A percentile compares a stretch with the other conserved stretches of the same genome.
Evolutionary conservation across 2,797 vertebrate genomes (phyloP).

Genomic region (Carcharodon carcharias): DNA sequence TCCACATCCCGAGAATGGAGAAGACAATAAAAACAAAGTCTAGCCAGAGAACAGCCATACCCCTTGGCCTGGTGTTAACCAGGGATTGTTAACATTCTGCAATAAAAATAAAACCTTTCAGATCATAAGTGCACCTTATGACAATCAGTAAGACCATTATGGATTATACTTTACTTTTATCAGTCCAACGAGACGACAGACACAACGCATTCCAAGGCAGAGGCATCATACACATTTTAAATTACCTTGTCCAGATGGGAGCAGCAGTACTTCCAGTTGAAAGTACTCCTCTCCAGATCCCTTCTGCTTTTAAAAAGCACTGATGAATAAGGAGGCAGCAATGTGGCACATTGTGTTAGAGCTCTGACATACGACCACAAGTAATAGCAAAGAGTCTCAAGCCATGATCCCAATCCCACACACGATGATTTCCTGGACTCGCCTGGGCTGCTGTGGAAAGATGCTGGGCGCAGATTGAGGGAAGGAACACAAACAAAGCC

Average conservation of each 20-base stretch:
- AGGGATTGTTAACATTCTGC: not conserved
- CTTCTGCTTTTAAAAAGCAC: constrained; percentile 31
- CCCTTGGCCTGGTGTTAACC: not conserved
- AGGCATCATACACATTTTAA: constrained; percentile 18
- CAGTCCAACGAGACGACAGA: constrained; percentile 29
- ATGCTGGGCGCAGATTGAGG: constrained; percentile 33
- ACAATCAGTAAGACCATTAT: not conserved
- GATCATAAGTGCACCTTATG: not conserved
- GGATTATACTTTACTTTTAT: constrained; percentile 25
- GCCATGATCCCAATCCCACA: constrained; percentile 34
- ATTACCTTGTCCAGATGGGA: constrained; percentile 33
- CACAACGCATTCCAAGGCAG: constrained; percentile 29
- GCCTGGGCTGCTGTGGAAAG: constrained; percentile 19
- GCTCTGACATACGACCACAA: constrained; percentile 34
- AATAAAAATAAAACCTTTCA: not conserved
- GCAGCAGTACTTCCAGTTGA: constrained; percentile 30
- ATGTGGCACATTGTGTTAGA: constrained; percentile 34
- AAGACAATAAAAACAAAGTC: not conserved
- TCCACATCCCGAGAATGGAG: not conserved
- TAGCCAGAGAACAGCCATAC: not conserved
- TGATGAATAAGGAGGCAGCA: constrained; percentile 32
- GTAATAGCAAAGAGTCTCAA: constrained; percentile 32
- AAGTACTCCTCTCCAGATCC: constrained; percentile 34
- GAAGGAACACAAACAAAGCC: constrained; percentile 33
- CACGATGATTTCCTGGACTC: constrained; percentile 29